Evolutionary conservation across 1,140 invertebrate species (phyloP), one percentile per base, ranked within the genome.

Genomic region (Epicauta chinensis): DNA sequence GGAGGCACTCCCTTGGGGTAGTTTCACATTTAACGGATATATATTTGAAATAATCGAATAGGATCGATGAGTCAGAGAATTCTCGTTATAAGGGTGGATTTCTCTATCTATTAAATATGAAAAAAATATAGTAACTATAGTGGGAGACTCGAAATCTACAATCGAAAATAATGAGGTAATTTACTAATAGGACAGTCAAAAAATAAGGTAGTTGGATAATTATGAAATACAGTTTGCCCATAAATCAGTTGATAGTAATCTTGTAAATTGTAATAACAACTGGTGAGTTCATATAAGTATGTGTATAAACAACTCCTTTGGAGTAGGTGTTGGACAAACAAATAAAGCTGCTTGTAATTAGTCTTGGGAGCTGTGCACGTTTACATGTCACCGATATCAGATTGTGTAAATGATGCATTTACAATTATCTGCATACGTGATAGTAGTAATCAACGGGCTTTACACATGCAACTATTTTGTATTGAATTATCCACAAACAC

Each of bases 401-500:
- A 59, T 59, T 45, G 50, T 53, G 53, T 56, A 53, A 59, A 53
- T 56, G 50, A 56, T 59, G 49, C 49, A 53, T 59, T 56, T 59
- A 59, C 49, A 52, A 56, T 56, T 56, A 59, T 56, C 51, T 56
- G 46, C 43, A 59, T 59, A 59, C 57, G 57, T 59, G 57, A 56
- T 56, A 44, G 34, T 45, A 31, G 44, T 49, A 56, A 55, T 56
- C 41, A 36, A 56, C 38, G 23, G 43, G 16, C 17, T 56, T 46
- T 30, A 23, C 30, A 50, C 54, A 59, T 56, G 57, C 53, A 41
- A 59, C 3, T 4, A 31, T 23, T n/a, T n/a, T 5, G 23, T 23
- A 23, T 23, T 23, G 23, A 23, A 23, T 23, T 23, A 23, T 46
- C 30, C 11, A 15, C 16, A 12, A 43, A 55, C 38, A 54, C 49